Conservation (phyloP, 2,888 invertebrate species). For the Crossocerus cetratus region DNA sequence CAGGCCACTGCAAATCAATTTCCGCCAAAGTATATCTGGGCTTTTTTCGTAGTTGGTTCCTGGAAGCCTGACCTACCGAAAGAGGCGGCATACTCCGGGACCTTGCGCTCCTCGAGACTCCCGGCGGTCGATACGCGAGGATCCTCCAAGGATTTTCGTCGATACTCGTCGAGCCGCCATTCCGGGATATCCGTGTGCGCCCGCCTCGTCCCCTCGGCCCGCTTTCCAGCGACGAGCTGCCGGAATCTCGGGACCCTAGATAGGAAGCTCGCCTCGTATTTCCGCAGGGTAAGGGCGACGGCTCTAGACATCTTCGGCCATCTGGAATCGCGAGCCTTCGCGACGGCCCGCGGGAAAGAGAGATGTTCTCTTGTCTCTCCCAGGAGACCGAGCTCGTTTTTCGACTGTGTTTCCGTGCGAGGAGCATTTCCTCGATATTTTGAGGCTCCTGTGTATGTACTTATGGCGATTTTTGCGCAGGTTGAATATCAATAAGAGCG, state of each 20-base stretch:
- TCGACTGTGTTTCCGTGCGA: too few species aligned
- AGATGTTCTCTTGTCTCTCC: too few species aligned
- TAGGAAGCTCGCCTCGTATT: not conserved
- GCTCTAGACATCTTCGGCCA: not conserved
- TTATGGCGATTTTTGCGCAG: too few species aligned
- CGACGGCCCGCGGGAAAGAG: too few species aligned
- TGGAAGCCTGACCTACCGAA: constrained; percentile 69
- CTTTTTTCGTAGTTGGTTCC: not conserved
- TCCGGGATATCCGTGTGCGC: constrained; percentile 81
- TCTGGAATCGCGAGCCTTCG: not conserved
- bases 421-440: too few species aligned
- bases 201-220: not conserved
- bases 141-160: constrained; percentile 76
- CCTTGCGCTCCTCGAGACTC: constrained; percentile 76
- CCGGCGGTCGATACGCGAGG: constrained; percentile 68
- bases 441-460: too few species aligned
- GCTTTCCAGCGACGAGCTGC: not conserved
- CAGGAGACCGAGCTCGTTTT: too few species aligned
- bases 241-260: not conserved
- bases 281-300: not conserved
- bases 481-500: too few species aligned
- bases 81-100: constrained; percentile 78
- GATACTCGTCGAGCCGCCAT: constrained; percentile 80
- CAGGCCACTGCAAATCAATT: constrained; percentile 77
- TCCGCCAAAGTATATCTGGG: too few species aligned